Conservation (phyloP, 2,797 vertebrate genomes). For the Coregonus ussuriensis region DNA sequence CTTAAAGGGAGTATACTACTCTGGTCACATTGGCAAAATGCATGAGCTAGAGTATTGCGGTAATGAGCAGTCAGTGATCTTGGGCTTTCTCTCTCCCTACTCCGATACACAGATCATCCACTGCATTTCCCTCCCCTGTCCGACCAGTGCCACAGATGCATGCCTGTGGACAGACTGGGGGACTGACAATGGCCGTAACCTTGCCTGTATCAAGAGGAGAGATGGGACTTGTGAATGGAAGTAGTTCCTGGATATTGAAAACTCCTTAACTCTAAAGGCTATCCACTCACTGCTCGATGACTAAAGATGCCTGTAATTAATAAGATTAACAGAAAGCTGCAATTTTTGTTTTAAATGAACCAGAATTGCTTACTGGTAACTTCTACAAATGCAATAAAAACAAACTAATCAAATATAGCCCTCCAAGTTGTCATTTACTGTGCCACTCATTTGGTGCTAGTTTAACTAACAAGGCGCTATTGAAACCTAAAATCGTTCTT, state of each 20-base stretch:
- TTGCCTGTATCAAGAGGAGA: constrained; percentile 90
- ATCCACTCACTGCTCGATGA: constrained; percentile 21
- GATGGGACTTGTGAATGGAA: constrained; percentile 93
- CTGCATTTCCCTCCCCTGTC: constrained; percentile 87
- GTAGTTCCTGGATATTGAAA: constrained; percentile 94
- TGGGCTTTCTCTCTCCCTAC: background rate
- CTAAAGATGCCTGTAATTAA: constrained; percentile 45
- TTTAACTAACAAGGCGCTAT: no score
- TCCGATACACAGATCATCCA: constrained; percentile 78
- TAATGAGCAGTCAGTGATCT: background rate
- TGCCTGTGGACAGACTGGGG: constrained; percentile 97
- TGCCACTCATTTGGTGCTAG: no score
- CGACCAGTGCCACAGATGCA: constrained; percentile 80
- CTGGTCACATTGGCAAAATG: no score
- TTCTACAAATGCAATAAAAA: no score
- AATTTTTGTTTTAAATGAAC: constrained; percentile 4
- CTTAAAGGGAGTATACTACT: no score
- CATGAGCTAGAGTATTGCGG: no score
- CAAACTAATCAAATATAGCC: no score
- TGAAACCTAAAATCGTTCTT: no score
- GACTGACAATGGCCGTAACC: constrained; percentile 86
- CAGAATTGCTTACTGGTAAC: no score
- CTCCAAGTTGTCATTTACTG: no score
- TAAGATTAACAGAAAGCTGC: constrained; percentile 18
- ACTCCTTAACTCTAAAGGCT: constrained; percentile 79